Base-by-base conservation (phyloP, 2,113 vertebrate genomes). In the Lagopus leucura region DNA sequence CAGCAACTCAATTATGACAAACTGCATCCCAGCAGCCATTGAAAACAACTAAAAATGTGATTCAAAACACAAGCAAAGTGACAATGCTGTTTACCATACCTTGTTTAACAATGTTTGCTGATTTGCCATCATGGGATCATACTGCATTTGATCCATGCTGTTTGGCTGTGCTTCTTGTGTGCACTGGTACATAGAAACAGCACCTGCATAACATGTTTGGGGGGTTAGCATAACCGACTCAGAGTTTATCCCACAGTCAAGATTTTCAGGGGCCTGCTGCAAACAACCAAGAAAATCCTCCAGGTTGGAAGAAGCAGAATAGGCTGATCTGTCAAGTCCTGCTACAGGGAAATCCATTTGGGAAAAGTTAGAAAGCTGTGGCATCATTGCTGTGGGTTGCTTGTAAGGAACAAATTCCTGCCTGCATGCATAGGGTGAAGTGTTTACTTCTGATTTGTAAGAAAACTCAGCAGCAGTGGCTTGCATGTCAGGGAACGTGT, bases 231-330 rank as follows among this genome's bases (percentile, higher is more conserved):
- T 40, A 67, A 96, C 54, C 0, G 97, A 55, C 79, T 97, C 97
- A 13, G 96, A 90, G 81, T 94, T 97, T 40, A 97, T 60, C 43
- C 91, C 95, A 86, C 92, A 97, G 13, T 94, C 93, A 42, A 90
- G 97, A 89, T 77, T 96, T 92, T 97, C 96, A 69, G 97, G 92
- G 83, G 87, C 95, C 94, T 98, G 97, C 55, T 97, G 95, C 85
- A 98, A 97, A 95, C 97, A 97, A 34, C 77, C 93, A 67, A 98
- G 90, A 96, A 98, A 98, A 86, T 97, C 97, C 85, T 98, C 98
- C 58, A 98, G 83, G 80, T 82, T 96, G 70, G 97, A 93, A 90
- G 96, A 81, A 61, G 82, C 14, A 32, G 95, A 93, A 74, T 97
- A 98, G 4, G 95, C 84, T 0, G 97, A 90, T 55, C 96, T 90